A percentile compares a stretch with the other conserved stretches of the same genome.
Conservation (phyloP, 2,797 vertebrate species). For the Sebastes diaconus region DNA sequence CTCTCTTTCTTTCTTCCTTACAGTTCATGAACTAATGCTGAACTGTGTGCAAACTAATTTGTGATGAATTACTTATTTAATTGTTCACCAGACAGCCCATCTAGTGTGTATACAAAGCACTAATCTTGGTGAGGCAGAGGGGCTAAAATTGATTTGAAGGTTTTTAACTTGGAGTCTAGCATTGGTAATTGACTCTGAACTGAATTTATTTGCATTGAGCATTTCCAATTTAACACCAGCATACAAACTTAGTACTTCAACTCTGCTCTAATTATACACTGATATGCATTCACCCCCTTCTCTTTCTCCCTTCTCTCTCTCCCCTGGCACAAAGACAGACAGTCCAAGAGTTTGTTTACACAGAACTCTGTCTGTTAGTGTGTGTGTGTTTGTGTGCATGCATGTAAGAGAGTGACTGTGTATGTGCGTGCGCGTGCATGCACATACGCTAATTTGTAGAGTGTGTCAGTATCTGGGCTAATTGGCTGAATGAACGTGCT, state of each 20-base stretch:
- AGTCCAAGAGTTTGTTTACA: constrained; percentile 83
- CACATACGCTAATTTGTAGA: constrained; percentile 76
- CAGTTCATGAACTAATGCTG: constrained; percentile 65
- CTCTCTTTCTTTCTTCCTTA: not conserved
- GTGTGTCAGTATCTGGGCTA: constrained; percentile 83
- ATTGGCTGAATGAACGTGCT: constrained; percentile 81
- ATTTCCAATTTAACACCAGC: constrained; percentile 82
- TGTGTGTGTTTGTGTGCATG: constrained; percentile 34
- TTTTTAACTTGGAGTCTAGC: constrained; percentile 76
- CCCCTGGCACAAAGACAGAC: constrained; percentile 82
- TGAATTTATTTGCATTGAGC: constrained; percentile 85
- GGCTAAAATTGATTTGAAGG: constrained; percentile 82
- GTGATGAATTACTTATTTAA: constrained; percentile 68
- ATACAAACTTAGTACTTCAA: constrained; percentile 82
- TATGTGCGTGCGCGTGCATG: constrained; percentile 7
- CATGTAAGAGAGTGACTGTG: not conserved
- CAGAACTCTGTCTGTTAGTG: constrained; percentile 63
- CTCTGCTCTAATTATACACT: constrained; percentile 85
- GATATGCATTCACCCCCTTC: constrained; percentile 76
- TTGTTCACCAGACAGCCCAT: constrained; percentile 66
- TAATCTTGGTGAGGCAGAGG: constrained; percentile 76
- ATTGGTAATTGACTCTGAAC: constrained; percentile 83
- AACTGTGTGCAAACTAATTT: constrained; percentile 68
- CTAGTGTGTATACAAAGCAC: constrained; percentile 63
- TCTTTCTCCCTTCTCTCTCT: constrained; percentile 35